Base-by-base conservation (phyloP, 2,113 vertebrate genomes). In the Zosterops hypoxanthus region DNA sequence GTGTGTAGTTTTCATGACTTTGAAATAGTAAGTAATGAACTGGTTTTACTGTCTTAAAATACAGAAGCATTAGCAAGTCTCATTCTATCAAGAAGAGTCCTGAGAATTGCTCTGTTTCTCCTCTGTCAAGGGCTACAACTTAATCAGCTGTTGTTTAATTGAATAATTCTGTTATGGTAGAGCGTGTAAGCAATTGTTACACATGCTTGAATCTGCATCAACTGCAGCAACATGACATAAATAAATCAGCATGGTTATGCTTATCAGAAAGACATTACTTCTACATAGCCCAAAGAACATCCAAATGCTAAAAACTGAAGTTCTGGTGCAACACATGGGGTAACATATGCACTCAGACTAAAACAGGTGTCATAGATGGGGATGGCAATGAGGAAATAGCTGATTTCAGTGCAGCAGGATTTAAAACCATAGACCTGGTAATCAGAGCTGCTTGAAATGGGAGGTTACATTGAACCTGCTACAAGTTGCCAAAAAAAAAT, bases 281-380 rank as follows among this genome's bases (percentile, higher is more conserved):
- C 41, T 75, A n/a, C 28, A 46, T 19, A 91, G 36, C 53, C 70
- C 70, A 85, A 72, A 86, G 66, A 82, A 47, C 46, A 31, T 46
- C 70, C 73, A 92, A 91, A 53, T 22, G 46, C 50, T 85, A 65
- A 94, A 78, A 87, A 36, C 17, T 6, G 6, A 60, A 91, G 25
- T 89, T 92, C 81, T 87, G 36, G 57, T 76, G 50, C 50, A 85
- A 79, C 93, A 97, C 91, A 94, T 91, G 89, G 94, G 73, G 33
- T 52, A 89, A 72, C 91, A 91, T 82, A 92, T 82, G 86, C 59
- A 76, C 8, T 53, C 22, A 23, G 29, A 31, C 41, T 64, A 91
- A 84, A 95, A 71, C 89, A 97, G 84, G 94, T 79, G 75, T 82
- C 53, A 42, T 79, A 41, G 59, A 82, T 46, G 25, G 77, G 66